A percentile compares a stretch with the other conserved stretches of the same genome.
Evolutionary conservation across 53 echinoderm and acorn worm species (phyloP).

Genomic region (Antedon mediterranea): DNA sequence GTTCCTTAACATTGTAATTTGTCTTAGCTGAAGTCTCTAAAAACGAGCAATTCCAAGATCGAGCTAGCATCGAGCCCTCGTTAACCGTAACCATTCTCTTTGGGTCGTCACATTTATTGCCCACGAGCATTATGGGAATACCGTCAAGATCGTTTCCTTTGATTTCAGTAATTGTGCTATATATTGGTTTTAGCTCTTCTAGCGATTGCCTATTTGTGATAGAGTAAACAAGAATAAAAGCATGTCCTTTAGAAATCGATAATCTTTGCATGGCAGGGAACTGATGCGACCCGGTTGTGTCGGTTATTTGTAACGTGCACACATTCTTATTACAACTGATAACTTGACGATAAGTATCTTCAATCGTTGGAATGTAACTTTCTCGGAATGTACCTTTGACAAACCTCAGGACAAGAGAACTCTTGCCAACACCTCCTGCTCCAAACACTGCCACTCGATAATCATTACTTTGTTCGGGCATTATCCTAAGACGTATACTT

Average conservation of each 20-base stretch:
- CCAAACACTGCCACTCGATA: conserved; percentile 96
- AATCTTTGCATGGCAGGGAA: conserved; percentile 99
- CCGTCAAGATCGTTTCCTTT: conserved; percentile 88
- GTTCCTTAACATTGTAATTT: conserved; percentile 99
- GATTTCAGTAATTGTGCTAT: conserved; percentile 84
- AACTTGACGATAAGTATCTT: conserved; percentile 95
- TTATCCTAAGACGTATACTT: conserved; percentile 96
- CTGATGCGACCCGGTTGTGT: conserved; percentile 96
- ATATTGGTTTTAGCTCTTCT: conserved; percentile 97
- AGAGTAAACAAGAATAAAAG: conserved; percentile 96
- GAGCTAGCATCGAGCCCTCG: conserved; percentile 87
- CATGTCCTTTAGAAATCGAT: conserved; percentile 96
- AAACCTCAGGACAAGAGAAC: conserved; percentile 94
- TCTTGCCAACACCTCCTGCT: conserved; percentile 95
- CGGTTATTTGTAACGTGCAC: conserved; percentile 94
- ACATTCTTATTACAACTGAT: conserved; percentile 99
- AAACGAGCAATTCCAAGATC: conserved; percentile 82
- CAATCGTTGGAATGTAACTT: conserved; percentile 94
- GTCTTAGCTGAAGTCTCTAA: conserved; percentile 97
- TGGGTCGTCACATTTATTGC: conserved; percentile 94
- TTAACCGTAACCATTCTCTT: conserved; percentile 82
- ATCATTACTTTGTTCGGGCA: conserved; percentile 99
- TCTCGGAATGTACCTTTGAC: conserved; percentile 94
- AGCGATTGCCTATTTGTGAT: conserved; percentile 93
- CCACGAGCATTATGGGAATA: conserved; percentile 93